Evolutionary conservation across 2,113 vertebrate species (phyloP).

Genomic region (Rutilus rutilus): DNA sequence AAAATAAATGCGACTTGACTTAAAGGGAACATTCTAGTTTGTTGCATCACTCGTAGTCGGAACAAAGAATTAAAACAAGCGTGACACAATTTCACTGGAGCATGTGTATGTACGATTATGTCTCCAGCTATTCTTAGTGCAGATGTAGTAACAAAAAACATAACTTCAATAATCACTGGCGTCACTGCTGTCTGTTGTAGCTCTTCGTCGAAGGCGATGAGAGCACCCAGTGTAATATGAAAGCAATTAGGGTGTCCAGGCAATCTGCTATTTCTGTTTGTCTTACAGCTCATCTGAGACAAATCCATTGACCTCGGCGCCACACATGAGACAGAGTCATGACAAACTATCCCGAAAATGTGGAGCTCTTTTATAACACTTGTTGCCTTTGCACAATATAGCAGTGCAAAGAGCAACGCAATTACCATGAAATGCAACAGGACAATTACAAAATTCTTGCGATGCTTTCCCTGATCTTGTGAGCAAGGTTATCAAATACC

Average conservation of each 20-base stretch:
- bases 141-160: constrained; percentile 20
- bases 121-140: not conserved
- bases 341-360: constrained; percentile 51
- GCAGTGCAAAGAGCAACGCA: constrained; percentile 36
- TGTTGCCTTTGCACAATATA: constrained; percentile 37
- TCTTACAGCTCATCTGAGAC: constrained; percentile 59
- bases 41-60: not conserved
- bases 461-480: constrained; percentile 35
- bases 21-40: not conserved
- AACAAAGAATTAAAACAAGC: not conserved
- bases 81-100: not conserved
- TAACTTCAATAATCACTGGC: constrained; percentile 39
- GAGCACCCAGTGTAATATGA: constrained; percentile 57
- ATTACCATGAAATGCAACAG: constrained; percentile 22
- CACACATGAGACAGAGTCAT: constrained; percentile 44
- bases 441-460: constrained; percentile 42
- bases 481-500: constrained; percentile 44
- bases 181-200: constrained; percentile 20
- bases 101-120: not conserved
- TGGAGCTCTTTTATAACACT: constrained; percentile 8
- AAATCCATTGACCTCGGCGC: constrained; percentile 49
- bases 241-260: constrained; percentile 61
- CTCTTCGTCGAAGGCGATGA: constrained; percentile 46
- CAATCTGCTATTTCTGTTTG: constrained; percentile 65
- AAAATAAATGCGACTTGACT: too few relatives aligned